These are phyloP conservation scores for Coregonus sp. DNA, from an alignment of 2,797 vertebrate species.

Conservation along the genomic window DNA sequence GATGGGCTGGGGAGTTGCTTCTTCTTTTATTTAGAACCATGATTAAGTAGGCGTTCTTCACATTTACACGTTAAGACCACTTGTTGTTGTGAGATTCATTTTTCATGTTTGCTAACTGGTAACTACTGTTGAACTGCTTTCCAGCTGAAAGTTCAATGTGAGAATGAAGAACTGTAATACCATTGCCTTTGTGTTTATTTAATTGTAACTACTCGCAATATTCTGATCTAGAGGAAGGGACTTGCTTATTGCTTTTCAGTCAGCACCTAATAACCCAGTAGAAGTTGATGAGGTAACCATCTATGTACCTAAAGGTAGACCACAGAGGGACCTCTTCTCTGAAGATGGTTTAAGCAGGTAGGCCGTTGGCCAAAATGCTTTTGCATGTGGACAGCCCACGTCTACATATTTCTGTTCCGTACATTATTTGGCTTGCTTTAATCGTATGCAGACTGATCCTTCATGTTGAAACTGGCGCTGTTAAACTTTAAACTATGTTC, in stretches of 20 bases:
- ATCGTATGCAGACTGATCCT: constrained; percentile 32
- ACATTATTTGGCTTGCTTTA: constrained; percentile 18
- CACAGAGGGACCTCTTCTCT: constrained; percentile 11
- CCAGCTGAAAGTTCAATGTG: not conserved
- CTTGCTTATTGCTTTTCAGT: not conserved
- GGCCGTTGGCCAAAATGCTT: constrained; percentile 37
- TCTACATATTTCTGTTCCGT: not conserved
- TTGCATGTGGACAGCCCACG: constrained; percentile 25
- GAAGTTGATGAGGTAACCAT: constrained; percentile 20
- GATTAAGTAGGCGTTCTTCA: too few relatives aligned
- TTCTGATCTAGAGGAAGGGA: constrained; percentile 15
- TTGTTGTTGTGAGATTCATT: not conserved
- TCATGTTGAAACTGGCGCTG: constrained; percentile 55
- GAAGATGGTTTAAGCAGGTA: constrained; percentile 19
- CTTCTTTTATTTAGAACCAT: too few relatives aligned
- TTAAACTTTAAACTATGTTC: constrained; percentile 52
- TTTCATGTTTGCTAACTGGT: not conserved
- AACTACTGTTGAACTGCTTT: not conserved
- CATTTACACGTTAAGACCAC: too few relatives aligned
- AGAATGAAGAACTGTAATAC: not conserved
- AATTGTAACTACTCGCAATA: constrained; percentile 16
- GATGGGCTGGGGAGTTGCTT: constrained; percentile 25
- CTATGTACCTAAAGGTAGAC: constrained; percentile 18
- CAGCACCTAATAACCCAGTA: not conserved
- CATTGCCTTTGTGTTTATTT: constrained; percentile 12